Percentiles rank a stretch among this genome's conserved stretches.
phyloP scores from a whole-genome alignment of 1,140 invertebrate genomes.

The Papilio xuthus region DNA sequence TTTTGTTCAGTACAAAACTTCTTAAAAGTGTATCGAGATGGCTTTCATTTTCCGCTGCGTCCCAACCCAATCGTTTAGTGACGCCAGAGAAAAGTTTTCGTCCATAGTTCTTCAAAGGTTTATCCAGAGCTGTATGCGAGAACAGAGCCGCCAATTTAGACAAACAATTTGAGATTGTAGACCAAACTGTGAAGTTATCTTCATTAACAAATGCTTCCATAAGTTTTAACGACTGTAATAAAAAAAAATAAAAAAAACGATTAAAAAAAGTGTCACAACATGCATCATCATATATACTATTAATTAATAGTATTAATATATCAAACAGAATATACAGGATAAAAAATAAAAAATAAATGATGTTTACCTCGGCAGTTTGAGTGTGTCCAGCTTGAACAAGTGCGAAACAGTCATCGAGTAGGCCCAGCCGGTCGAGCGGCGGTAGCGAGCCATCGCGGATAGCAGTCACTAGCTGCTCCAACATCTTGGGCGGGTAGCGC shows the following conservation, averaged over 20 bases:
- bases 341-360: no score
- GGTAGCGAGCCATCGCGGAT: slow-evolving; percentile 90
- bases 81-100: slow-evolving; percentile 87
- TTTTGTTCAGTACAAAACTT: slow-evolving; percentile 89
- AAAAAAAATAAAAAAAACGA: slow-evolving; percentile 12
- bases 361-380: slow-evolving; percentile 88
- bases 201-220: slow-evolving; percentile 91
- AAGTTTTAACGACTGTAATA: slow-evolving; percentile 82
- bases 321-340: background rate
- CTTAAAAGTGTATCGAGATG: slow-evolving; percentile 93
- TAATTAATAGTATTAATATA: background rate
- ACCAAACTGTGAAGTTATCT: slow-evolving; percentile 97
- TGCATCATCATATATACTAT: background rate
- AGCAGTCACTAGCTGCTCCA: slow-evolving; percentile 89
- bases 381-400: slow-evolving; percentile 93
- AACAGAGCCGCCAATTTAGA: slow-evolving; percentile 88
- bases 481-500: slow-evolving; percentile 90
- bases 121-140: slow-evolving; percentile 89
- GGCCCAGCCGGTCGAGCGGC: slow-evolving; percentile 93
- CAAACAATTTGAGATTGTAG: slow-evolving; percentile 90
- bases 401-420: slow-evolving; percentile 96
- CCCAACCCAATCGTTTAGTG: slow-evolving; percentile 89
- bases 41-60: slow-evolving; percentile 86
- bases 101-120: slow-evolving; percentile 88
- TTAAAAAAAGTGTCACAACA: slow-evolving; percentile 9